Base-by-base conservation (phyloP, 2,113 vertebrate species). In the Gorsachius goisagi region DNA sequence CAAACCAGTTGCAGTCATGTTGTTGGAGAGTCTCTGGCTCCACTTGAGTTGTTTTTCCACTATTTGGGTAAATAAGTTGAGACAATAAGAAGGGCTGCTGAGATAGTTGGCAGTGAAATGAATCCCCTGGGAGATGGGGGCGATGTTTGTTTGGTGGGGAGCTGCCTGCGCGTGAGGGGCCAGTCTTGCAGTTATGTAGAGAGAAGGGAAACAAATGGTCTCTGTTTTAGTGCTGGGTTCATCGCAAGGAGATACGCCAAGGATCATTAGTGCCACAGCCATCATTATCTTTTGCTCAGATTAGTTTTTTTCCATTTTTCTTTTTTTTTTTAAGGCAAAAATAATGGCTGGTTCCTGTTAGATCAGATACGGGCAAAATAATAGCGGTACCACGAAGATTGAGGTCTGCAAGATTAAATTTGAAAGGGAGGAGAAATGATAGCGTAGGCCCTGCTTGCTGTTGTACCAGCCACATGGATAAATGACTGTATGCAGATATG, bases 351-450 rank as follows among this genome's bases (percentile, higher is more conserved):
- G 66, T 92, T 96, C 89, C 50, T 0, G 1, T 91, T 94, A 89
- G 72, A 96, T 93, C 90, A 96, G 88, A 93, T 91, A 85, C 1
- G 10, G 81, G 41, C 75, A 87, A 91, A 97, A 94, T 91, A 96
- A 95, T 88, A 91, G 86, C 4, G 0, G 59, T 92, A 90, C 88
- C 71, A 32, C n/a, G 50, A 69, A 92, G 95, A 95, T 39, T 49
- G 96, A 97, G 94, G 91, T 93, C 91, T 97, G 81, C 45, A 59
- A 96, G 93, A 96, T 93, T 95, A 91, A 91, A 92, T 92, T 93
- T 68, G 80, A 90, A 88, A 91, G 77, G 94, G 91, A 97, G 78
- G 89, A 96, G 93, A 82, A 95, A 87, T 91, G 89, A 95, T 64
- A 68, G 84, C 89, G 94, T 83, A 88, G 87, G 93, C 85, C 91